Evolutionary conservation across 2,888 invertebrate species (phyloP), one percentile per base, ranked within the genome.

Genomic region (Megaustenia siamemsis): DNA sequence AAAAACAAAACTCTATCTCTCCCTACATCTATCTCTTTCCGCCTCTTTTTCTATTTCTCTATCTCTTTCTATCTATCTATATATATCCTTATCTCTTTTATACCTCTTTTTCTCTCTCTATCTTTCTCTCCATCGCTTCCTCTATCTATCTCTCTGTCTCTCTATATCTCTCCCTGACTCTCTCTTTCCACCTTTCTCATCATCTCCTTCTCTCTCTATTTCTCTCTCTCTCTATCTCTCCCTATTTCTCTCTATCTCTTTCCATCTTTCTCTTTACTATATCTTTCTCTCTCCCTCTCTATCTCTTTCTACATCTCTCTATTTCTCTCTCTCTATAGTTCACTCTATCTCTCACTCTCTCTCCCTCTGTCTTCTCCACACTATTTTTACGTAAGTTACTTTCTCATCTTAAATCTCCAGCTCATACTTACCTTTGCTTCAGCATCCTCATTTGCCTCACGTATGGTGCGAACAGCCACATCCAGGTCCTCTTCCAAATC

Each of bases 401-500:
- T 38, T 6, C 24, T 68, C 38, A 32, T 38, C 68, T 35, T 35
- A 32, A 6, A 15, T 35, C 6, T 35, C 6, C 24, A 18, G 35
- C 10, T 35, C 8, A 60, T 69, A 88, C 89, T 89, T 87, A 93
- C 93, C 45, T 88, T 89, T 56, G 93, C 92, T 45, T 89, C 86
- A 2, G 82, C 89, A 91, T 93, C 93, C 71, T 92, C 92, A 15
- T 90, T 88, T 10, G 89, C 89, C 81, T 93, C 93, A 80, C 90
- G 87, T 6, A 94, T 90, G n/a, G 92, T 92, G 76, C 92, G 87
- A 38, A 94, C 93, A 77, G 93, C 93, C 66, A 89, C 78, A 78
- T 93, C 93, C 43, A 94, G 88, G 85, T 93, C 93, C 87, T 94
- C 94, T 75, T 93, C 93, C 40, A 92, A 71, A 45, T 92, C 93